These are phyloP conservation scores for Tenthredo amoena DNA, from an alignment of 2,888 invertebrate species.

Conservation along the genomic window DNA sequence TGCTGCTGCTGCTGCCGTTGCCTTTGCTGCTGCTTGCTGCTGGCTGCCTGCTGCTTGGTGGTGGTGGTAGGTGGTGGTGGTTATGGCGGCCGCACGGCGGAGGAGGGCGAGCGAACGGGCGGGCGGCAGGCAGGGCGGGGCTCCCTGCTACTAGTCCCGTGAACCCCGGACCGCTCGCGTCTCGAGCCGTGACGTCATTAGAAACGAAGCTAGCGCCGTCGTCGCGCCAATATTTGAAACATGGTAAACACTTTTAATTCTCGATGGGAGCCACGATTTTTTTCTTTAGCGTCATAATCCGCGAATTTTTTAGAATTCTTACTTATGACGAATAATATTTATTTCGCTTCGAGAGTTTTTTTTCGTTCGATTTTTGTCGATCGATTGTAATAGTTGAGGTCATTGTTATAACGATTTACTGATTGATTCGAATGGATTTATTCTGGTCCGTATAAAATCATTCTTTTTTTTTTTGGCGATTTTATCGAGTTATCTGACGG, in stretches of 20 bases:
- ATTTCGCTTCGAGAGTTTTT: not conserved
- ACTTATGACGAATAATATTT: not conserved
- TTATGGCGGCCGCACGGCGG: constrained; percentile 60
- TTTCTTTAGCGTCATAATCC: not conserved
- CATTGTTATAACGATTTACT: not conserved
- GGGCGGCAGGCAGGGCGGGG: constrained; percentile 74
- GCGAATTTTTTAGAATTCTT: no score
- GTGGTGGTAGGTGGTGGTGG: constrained; percentile 58
- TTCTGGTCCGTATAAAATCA: not conserved
- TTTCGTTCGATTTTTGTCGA: not conserved
- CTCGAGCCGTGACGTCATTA: constrained; percentile 38
- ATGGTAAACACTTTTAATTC: constrained; percentile 42
- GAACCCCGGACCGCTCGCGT: constrained; percentile 67
- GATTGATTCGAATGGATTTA: not conserved
- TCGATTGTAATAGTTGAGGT: not conserved
- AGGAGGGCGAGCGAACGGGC: constrained; percentile 52
- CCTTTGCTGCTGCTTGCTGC: constrained; percentile 38
- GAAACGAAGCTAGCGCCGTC: constrained; percentile 16
- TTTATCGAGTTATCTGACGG: not conserved
- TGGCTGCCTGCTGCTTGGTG: constrained; percentile 31
- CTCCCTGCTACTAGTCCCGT: constrained; percentile 72
- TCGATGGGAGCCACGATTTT: not conserved
- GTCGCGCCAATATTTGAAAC: constrained; percentile 38
- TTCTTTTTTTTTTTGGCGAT: not conserved
- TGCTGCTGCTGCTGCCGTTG: not conserved